A percentile compares a stretch with the other conserved stretches of the same genome.
phyloP scores from a whole-genome alignment of 1,140 invertebrate species.

The Pachyrhynchus sulphureomaculatus region DNA sequence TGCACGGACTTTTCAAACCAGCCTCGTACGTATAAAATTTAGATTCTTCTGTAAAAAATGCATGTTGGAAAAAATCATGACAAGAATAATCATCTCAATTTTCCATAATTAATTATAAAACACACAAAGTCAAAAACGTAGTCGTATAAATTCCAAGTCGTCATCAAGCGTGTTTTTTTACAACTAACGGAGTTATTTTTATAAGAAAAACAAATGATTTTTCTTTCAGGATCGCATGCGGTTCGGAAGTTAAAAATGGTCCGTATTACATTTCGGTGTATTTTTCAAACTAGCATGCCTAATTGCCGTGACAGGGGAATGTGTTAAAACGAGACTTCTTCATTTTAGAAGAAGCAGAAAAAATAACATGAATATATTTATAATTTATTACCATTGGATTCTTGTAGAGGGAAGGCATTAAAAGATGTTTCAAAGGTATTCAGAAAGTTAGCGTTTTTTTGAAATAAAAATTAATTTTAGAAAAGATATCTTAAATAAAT shows the following conservation, averaged over 20 bases:
- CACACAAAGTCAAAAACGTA: neutral
- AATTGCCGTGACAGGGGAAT: constrained; percentile 17
- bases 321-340: constrained; percentile 8
- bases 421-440: no score
- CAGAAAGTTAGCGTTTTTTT: no score
- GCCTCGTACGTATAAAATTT: no score
- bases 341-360: neutral
- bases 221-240: constrained; percentile 1
- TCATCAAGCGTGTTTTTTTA: constrained; percentile 9
- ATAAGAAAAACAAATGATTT: constrained; percentile 9
- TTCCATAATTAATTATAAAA: constrained; percentile 5
- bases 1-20: no score
- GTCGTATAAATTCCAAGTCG: constrained; percentile 1
- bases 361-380: no score
- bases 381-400: no score
- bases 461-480: no score
- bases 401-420: no score
- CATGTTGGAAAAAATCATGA: no score
- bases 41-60: no score
- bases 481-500: no score
- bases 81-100: neutral
- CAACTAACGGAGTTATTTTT: constrained; percentile 9
- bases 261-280: constrained; percentile 13
- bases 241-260: constrained; percentile 12
- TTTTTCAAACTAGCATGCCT: constrained; percentile 9